Conservation (phyloP, 2,797 vertebrate genomes). For the Squalus acanthias region DNA sequence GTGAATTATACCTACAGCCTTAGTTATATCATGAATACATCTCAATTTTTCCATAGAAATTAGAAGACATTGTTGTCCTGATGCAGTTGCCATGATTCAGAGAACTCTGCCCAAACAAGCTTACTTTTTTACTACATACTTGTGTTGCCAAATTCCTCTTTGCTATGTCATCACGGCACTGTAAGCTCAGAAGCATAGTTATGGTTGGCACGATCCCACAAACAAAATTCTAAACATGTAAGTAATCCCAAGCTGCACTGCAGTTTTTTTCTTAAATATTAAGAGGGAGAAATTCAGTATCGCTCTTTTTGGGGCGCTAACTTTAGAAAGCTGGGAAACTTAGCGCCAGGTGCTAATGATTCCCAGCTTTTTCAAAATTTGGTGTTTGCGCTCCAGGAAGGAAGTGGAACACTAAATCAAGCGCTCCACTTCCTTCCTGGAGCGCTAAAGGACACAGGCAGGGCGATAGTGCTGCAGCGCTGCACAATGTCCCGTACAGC, state of each 20-base stretch:
- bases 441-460: too few relatives aligned
- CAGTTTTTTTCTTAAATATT: background rate
- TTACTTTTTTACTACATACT: constrained; percentile 4
- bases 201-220: constrained; percentile 29
- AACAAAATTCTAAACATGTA: constrained; percentile 1
- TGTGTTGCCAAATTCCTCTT: constrained; percentile 7
- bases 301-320: too few relatives aligned
- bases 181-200: constrained; percentile 21
- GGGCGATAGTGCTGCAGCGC: too few relatives aligned
- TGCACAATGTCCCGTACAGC: too few relatives aligned
- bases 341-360: too few relatives aligned
- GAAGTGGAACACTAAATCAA: too few relatives aligned
- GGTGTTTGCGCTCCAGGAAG: too few relatives aligned
- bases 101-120: constrained; percentile 27
- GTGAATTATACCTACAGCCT: background rate
- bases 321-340: too few relatives aligned
- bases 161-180: constrained; percentile 15
- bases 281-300: background rate
- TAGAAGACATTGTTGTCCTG: background rate
- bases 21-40: background rate
- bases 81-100: constrained; percentile 11
- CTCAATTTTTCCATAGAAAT: background rate
- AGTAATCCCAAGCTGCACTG: background rate
- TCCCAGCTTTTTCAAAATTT: too few relatives aligned
- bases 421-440: too few relatives aligned